Conservation (phyloP, 2,113 vertebrate species). For the Nothoprocta perdicaria region DNA sequence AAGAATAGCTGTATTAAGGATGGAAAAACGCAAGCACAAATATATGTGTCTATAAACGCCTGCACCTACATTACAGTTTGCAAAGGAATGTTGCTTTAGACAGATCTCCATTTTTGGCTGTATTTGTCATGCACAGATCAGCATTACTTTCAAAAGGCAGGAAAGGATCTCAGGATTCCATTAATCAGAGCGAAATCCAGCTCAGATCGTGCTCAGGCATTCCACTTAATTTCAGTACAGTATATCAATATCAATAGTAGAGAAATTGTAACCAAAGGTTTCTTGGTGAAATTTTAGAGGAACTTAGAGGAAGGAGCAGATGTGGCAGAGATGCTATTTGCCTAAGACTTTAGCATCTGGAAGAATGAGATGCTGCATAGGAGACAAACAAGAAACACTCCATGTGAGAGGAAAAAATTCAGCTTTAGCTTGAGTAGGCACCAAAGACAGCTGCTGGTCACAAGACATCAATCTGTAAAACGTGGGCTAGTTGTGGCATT, state of each 20-base stretch:
- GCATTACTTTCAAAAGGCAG: not conserved
- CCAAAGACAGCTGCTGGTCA: too few species aligned
- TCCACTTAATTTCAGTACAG: not conserved
- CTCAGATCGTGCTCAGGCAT: not conserved
- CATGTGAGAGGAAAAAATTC: not conserved
- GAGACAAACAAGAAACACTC: not conserved
- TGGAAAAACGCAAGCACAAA: not conserved
- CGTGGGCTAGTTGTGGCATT: not conserved
- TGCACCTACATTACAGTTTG: not conserved
- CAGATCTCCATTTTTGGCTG: not conserved
- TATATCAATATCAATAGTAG: too few species aligned
- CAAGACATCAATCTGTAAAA: not conserved
- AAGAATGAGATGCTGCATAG: not conserved
- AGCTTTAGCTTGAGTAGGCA: not conserved
- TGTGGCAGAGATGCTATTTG: too few species aligned
- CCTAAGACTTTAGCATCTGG: too few species aligned
- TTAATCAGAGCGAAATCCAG: not conserved
- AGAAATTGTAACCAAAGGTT: not conserved
- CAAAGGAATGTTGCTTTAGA: not conserved
- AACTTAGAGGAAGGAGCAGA: not conserved
- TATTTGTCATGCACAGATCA: not conserved
- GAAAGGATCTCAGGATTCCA: not conserved
- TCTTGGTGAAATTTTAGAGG: not conserved
- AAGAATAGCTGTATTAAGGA: not conserved
- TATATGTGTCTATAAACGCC: rapidly evolving